Base-by-base conservation (phyloP, 1,140 invertebrate genomes). In the Drosophila nigromelanica region DNA sequence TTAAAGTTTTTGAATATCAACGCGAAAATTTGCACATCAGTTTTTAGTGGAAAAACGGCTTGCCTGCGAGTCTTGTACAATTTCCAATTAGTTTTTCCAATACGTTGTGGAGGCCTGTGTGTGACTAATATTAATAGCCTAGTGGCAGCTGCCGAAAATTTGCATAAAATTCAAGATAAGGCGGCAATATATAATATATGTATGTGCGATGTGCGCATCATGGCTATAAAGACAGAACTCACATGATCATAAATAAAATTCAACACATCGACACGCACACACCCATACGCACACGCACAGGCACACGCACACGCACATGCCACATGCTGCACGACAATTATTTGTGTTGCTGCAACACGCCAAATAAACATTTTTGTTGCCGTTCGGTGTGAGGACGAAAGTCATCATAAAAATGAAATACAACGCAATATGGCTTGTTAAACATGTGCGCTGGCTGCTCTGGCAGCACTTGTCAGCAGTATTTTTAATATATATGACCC, bases 291-390 rank as follows among this genome's bases (percentile, higher is more conserved):
- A 66, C 35, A 43, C 55, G 5, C 40, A 42, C 24, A 43, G 33
- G 39, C 35, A 51, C 14, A 68, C 76, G 21, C 18, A 18, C 18
- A 18, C 24, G 48, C 64, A 71, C 50, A 51, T 67, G 83, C 83
- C 82, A 87, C 82, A 87, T 87, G 83, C 82, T 89, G 83, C 74
- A 83, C 73, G 82, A 87, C 82, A 87, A 87, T 87, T 87, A 87
- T 89, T 87, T 87, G 82, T 82, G 79, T 89, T 86, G 83, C 79
- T 71, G 82, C 79, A 87, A 87, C 82, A 89, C 83, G 83, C 76
- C 72, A 87, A 87, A 87, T 82, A 87, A 89, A 82, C 66, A 79
- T 78, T 76, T 89, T 81, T 73, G 71, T 40, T 52, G 42, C 18
- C 35, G n/a, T 11, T 24, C 15, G 14, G 40, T 40, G 33, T 40